A percentile compares a stretch with the other conserved stretches of the same genome.
Conservation (phyloP, 2,888 invertebrate species). For the Malthinus flaveolus region DNA sequence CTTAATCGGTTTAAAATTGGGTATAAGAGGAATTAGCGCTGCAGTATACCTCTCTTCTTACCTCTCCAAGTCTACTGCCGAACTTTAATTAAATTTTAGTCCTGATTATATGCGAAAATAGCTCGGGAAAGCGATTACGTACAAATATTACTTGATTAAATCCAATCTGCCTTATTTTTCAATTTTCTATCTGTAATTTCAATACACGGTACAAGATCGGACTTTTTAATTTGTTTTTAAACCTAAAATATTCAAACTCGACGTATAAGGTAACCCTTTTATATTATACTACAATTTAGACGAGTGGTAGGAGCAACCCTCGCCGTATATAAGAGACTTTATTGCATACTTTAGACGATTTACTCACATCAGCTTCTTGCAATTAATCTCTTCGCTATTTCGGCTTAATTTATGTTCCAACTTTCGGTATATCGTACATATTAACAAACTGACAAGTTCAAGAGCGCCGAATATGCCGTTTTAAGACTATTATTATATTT, state of each 20-base stretch:
- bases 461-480: conserved; percentile 29
- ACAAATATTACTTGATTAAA: conserved; percentile 54
- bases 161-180: conserved; percentile 48
- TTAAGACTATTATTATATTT: conserved; percentile 14
- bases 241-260: conserved; percentile 6
- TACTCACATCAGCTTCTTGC: conserved; percentile 43
- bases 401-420: conserved; percentile 42
- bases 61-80: conserved; percentile 46
- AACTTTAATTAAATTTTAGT: conserved; percentile 55
- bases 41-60: conserved; percentile 48
- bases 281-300: conserved; percentile 11
- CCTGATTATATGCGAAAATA: conserved; percentile 52
- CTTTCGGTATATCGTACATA: conserved; percentile 27
- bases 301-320: conserved; percentile 26
- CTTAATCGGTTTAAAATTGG: conserved; percentile 55
- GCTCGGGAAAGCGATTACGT: conserved; percentile 48
- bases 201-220: conserved; percentile 32
- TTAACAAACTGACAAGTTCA: conserved; percentile 35
- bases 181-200: conserved; percentile 30
- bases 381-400: conserved; percentile 45
- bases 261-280: conserved; percentile 6
- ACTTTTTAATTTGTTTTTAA: conserved; percentile 31
- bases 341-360: conserved; percentile 45
- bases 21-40: conserved; percentile 49
- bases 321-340: conserved; percentile 36